A percentile compares a stretch with the other conserved stretches of the same genome.
Conservation (phyloP, 2,797 vertebrate genomes). For the Thripadectes ignobilis region DNA sequence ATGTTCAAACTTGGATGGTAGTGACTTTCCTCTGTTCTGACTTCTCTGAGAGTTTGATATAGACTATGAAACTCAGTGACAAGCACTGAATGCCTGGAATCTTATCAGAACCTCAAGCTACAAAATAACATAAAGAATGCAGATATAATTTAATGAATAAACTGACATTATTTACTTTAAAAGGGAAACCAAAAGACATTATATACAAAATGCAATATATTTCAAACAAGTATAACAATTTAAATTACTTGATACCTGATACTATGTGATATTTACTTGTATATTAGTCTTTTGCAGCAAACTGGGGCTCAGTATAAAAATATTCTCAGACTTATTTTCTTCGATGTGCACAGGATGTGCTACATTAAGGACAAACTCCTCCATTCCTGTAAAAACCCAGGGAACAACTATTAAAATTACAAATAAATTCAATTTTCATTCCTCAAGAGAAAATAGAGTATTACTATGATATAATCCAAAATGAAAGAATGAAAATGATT, state of each 20-base stretch:
- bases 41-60: background rate
- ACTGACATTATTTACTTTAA: background rate
- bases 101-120: background rate
- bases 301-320: slow-evolving; percentile 84
- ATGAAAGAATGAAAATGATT: background rate
- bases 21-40: background rate
- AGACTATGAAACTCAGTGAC: background rate
- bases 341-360: slow-evolving; percentile 72
- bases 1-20: background rate
- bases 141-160: background rate
- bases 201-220: background rate
- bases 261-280: slow-evolving; percentile 84
- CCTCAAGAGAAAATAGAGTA: background rate
- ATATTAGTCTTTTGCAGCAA: slow-evolving; percentile 84
- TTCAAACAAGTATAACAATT: slow-evolving; percentile 8
- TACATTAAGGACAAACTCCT: slow-evolving; percentile 85
- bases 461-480: background rate
- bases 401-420: background rate
- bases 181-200: background rate
- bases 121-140: background rate
- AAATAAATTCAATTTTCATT: background rate
- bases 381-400: slow-evolving; percentile 77
- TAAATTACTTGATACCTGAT: slow-evolving; percentile 61
- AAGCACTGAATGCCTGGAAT: background rate
- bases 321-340: slow-evolving; percentile 77